Conservation (phyloP, 2,797 vertebrate species). For the Pangasius djambal region DNA sequence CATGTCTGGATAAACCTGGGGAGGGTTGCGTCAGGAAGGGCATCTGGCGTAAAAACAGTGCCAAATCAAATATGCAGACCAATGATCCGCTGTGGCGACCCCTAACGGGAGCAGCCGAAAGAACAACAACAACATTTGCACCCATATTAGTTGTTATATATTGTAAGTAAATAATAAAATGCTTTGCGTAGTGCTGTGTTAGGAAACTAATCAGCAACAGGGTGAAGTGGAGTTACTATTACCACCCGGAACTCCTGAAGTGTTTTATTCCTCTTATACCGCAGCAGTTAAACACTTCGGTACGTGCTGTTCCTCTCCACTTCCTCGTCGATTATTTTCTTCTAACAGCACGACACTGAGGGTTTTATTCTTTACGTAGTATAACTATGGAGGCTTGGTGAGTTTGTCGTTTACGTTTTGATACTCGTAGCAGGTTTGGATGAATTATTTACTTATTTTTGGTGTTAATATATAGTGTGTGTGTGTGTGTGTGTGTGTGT, state of each 20-base stretch:
- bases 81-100: too few relatives aligned
- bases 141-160: neutral
- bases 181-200: neutral
- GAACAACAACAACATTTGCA: neutral
- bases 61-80: too few relatives aligned
- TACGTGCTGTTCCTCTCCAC: neutral
- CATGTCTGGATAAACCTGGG: too few relatives aligned
- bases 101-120: too few relatives aligned
- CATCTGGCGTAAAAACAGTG: too few relatives aligned
- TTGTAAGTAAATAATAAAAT: neutral
- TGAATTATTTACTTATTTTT: neutral
- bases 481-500: constrained; percentile 24
- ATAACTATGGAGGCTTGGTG: neutral
- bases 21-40: too few relatives aligned
- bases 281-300: neutral
- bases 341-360: neutral
- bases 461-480: neutral
- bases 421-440: neutral
- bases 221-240: neutral
- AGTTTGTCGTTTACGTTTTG: neutral
- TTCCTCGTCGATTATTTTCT: neutral
- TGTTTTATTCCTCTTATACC: neutral
- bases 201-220: neutral
- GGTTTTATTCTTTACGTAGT: neutral
- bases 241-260: neutral